Base-by-base conservation (phyloP, 1,140 invertebrate genomes). In the Choristoneura fumiferana region DNA sequence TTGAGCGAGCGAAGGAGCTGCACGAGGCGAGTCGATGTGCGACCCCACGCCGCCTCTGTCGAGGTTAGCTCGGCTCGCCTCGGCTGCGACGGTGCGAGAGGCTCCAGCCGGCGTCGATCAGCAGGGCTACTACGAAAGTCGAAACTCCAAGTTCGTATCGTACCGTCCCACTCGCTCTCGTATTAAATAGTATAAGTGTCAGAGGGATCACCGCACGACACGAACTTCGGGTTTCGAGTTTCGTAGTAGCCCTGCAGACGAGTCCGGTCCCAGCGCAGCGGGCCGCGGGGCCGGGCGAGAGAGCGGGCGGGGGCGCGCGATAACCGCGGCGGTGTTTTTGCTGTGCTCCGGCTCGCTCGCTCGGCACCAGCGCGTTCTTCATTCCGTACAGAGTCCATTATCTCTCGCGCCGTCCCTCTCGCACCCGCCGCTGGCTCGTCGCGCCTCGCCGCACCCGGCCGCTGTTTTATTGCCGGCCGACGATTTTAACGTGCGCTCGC, bases 401-500 rank as follows among this genome's bases (percentile, higher is more conserved):
- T 83, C 81, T 82, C 62, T 83, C 62, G 61, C 58, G 29, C 71
- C 72, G 73, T 87, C 84, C 67, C 68, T 54, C 62, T 85, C 82
- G 78, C 84, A 80, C 84, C 37, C 71, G 65, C 60, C 62, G 76
- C 71, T 54, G 62, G 69, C 60, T 76, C 82, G 84, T 81, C 80
- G 77, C 82, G 84, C 81, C 77, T 81, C 83, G 81, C 82, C 84
- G 84, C 82, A 81, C 84, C 57, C 83, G 81, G 76, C 84, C 84
- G 84, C 84, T 84, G 83, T 87, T 87, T 86, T 87, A 87, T 87
- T 88, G 83, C 84, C 81, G 83, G 78, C 83, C 83, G 82, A 87
- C 84, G 82, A 84, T 87, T 87, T 87, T 87, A 87, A 87, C 84
- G 83, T 88, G 85, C 81, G 85, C 81, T 86, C 83, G 81, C 85